Evolutionary conservation across 1,140 invertebrate genomes (phyloP).

Genomic region (Diachasmimorpha longicaudata): DNA sequence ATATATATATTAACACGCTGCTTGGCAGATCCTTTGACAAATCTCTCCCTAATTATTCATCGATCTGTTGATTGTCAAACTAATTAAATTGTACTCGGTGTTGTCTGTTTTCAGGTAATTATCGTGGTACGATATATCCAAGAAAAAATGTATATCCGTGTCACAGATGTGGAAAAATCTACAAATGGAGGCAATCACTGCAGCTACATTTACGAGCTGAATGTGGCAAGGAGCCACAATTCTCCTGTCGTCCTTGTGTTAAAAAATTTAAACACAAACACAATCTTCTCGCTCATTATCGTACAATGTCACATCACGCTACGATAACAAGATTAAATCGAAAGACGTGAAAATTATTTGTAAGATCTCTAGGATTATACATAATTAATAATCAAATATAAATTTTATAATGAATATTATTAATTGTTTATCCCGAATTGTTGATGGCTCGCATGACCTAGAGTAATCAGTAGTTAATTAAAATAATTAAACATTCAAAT

Average conservation of each 20-base stretch:
- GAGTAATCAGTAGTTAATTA: neutral
- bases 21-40: neutral
- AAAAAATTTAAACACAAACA: slow-evolving; percentile 46
- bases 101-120: slow-evolving; percentile 37
- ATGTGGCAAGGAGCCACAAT: slow-evolving; percentile 65
- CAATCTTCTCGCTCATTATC: slow-evolving; percentile 48
- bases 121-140: neutral
- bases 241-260: slow-evolving; percentile 61
- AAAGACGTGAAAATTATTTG: neutral
- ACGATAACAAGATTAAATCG: slow-evolving; percentile 5
- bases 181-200: slow-evolving; percentile 56
- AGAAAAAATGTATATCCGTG: slow-evolving; percentile 41
- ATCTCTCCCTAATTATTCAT: neutral
- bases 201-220: slow-evolving; percentile 60
- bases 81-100: neutral
- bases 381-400: neutral
- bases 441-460: neutral
- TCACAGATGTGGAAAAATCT: slow-evolving; percentile 54
- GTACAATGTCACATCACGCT: slow-evolving; percentile 45
- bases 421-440: neutral
- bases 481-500: too few relatives aligned
- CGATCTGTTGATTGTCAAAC: neutral
- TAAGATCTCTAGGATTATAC: neutral
- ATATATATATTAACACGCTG: slow-evolving; percentile 4
- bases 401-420: neutral